Evolutionary conservation across 2,888 invertebrate genomes (phyloP), one percentile per base, ranked within the genome.

Genomic region (Megalurothrips usitatus): DNA sequence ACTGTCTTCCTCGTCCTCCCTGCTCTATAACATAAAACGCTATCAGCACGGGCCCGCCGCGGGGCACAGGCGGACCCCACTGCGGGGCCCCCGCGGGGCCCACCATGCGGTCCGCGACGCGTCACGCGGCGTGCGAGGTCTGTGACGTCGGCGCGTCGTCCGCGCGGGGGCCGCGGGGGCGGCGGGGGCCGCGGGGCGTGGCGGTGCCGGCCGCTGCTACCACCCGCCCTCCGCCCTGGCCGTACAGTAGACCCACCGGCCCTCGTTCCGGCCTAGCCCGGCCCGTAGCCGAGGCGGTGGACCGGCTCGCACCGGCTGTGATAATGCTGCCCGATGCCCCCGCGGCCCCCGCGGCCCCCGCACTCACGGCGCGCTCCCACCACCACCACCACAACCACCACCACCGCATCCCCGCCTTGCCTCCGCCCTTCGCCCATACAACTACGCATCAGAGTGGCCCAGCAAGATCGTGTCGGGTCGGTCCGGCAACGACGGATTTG

Each of bases 251-350:
- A n/a, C n/a, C n/a, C n/a, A n/a, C n/a, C n/a, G n/a, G n/a, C n/a
- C n/a, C n/a, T 14, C 0, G 14, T 58, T 0, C 19, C n/a, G 58
- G 58, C 58, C n/a, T 17, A 17, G 58, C 19, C 58, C 17, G 58
- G 14, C 34, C 34, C 34, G 6, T 43, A 43, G 34, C 34, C 34
- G 6, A 43, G 3, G 34, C 6, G 58, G 17, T 14, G 58, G 58
- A 26, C 68, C 68, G 68, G 68, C 68, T 75, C 68, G 68, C 68
- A 75, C 68, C 68, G 68, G 68, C 68, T 75, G 23, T 75, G 68
- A 75, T 23, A 75, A 75, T 26, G 68, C 34, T 43, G 34, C 3
- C 34, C 34, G 34, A 43, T 43, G 34, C 34, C 34, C 34, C 34
- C 34, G 34, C 34, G 14, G 58, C 19, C 17, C 58, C 58, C 14